These are phyloP conservation scores for Borostomias antarcticus DNA, from an alignment of 2,797 vertebrate species.

Conservation along the genomic window DNA sequence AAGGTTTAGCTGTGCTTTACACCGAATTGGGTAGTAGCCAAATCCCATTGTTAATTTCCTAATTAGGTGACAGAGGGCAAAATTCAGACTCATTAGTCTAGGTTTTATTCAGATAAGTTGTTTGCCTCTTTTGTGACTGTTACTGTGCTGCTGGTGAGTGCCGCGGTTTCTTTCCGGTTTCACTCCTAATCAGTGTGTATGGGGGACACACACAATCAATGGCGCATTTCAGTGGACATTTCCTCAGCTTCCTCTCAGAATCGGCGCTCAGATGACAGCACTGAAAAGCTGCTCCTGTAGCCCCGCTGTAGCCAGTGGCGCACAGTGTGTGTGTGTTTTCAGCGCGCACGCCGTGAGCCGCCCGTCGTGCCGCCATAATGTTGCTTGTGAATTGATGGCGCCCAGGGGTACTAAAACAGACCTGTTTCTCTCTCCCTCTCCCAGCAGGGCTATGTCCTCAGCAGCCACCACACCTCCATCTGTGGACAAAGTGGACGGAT, in stretches of 20 bases:
- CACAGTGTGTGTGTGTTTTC: conserved; percentile 31
- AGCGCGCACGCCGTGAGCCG: conserved; percentile 10
- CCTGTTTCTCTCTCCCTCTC: conserved; percentile 21
- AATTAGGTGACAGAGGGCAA: not conserved
- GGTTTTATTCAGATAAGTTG: not conserved
- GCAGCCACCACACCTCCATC: conserved; percentile 98
- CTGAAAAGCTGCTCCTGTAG: not conserved
- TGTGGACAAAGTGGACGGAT: conserved; percentile 99
- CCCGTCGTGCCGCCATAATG: conserved; percentile 4
- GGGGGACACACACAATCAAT: conserved; percentile 47
- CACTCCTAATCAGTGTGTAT: not conserved
- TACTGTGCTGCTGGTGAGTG: not conserved
- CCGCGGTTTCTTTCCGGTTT: conserved; percentile 5
- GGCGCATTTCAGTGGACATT: conserved; percentile 38
- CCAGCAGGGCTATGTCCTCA: conserved; percentile 99
- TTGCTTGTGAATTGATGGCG: not conserved
- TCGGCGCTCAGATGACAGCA: conserved; percentile 20
- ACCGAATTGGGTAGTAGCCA: not conserved
- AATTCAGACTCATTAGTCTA: not conserved
- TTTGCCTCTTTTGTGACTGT: not conserved
- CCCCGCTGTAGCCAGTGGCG: conserved; percentile 43
- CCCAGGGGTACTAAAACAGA: not conserved
- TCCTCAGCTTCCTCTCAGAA: conserved; percentile 53
- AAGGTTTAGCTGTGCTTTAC: too few relatives aligned
- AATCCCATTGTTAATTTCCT: not conserved